Base-by-base conservation (phyloP, 1,140 invertebrate genomes). In the Brachionus koreanus region DNA sequence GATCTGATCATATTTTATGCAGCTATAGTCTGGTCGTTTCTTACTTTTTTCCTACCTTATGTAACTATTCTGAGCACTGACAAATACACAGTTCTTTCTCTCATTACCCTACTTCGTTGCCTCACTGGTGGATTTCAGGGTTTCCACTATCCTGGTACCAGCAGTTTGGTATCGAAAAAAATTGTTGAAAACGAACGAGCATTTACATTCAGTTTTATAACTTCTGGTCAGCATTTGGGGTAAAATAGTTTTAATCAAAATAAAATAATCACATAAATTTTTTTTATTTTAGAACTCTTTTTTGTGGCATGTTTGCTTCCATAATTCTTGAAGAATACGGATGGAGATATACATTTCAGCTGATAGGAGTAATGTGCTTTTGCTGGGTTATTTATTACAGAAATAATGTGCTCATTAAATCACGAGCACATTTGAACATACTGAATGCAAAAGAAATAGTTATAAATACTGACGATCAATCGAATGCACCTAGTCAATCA, bases 141-240 rank as follows among this genome's bases (percentile, higher is more conserved):
- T 89, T 91, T 92, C 87, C 92, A 93, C 87, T 92, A 92, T 88
- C 92, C 92, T 46, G 91, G 91, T 84, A 90, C 93, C 89, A 92
- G 92, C 43, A 92, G 92, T 85, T 86, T 93, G 13, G 92, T 92
- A 29, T 92, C 92, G 84, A 90, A 91, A 86, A 90, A 91, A 86
- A 88, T 93, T 74, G 89, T 89, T 39, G 90, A 91, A 83, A 88
- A 89, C 46, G 92, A 93, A 85, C 90, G 92, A 84, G 91, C 92
- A 33, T 92, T 92, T 61, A 92, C 92, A 83, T 93, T 92, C 87
- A 91, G 92, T 82, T 86, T 92, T 83, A 88, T 92, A 57, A 91
- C 92, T n/a, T 90, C 92, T 43, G 92, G 92, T 43, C 87, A 88
- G 63, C 87, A 90, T 85, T 84, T 90, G 65, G 90, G 90, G 89